phyloP scores from a whole-genome alignment of 2,888 invertebrate species.

The Epistrophe eligans region DNA sequence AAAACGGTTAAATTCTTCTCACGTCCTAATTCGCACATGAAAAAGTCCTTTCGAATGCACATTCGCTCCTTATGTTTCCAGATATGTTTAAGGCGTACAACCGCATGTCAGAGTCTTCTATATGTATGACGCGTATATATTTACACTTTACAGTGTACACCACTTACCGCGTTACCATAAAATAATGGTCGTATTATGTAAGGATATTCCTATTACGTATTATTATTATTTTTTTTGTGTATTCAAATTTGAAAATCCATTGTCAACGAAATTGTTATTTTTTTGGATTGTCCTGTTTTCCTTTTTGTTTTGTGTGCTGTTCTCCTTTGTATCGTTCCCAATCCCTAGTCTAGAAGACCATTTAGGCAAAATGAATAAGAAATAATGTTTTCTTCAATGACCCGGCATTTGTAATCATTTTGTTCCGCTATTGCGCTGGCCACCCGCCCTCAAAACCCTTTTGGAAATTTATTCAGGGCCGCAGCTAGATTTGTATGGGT shows the following conservation, averaged over 20 bases:
- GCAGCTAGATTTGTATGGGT: constrained; percentile 62
- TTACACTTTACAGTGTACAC: constrained; percentile 5
- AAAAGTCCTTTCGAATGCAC: constrained; percentile 54
- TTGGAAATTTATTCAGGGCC: constrained; percentile 61
- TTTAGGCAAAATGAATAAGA: constrained; percentile 47
- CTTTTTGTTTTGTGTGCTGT: too few species aligned
- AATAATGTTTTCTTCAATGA: constrained; percentile 46
- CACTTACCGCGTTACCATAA: constrained; percentile 39
- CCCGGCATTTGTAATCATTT: constrained; percentile 56
- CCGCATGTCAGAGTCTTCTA: background rate
- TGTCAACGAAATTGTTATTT: constrained; percentile 54
- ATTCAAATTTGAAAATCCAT: constrained; percentile 63
- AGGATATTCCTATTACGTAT: constrained; percentile 26
- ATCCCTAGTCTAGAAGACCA: constrained; percentile 32
- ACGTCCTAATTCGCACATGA: constrained; percentile 59
- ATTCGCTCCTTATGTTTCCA: constrained; percentile 44
- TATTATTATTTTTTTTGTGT: background rate
- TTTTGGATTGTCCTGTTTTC: background rate
- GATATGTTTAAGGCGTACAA: constrained; percentile 4
- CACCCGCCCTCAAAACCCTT: constrained; percentile 43
- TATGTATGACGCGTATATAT: background rate
- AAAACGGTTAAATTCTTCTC: constrained; percentile 55
- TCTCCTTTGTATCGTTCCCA: constrained; percentile 17
- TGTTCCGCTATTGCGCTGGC: constrained; percentile 1
- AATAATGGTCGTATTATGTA: constrained; percentile 55